These are phyloP conservation scores for Daphoenositta chrysoptera DNA, from an alignment of 2,113 vertebrate genomes.

Conservation along the genomic window DNA sequence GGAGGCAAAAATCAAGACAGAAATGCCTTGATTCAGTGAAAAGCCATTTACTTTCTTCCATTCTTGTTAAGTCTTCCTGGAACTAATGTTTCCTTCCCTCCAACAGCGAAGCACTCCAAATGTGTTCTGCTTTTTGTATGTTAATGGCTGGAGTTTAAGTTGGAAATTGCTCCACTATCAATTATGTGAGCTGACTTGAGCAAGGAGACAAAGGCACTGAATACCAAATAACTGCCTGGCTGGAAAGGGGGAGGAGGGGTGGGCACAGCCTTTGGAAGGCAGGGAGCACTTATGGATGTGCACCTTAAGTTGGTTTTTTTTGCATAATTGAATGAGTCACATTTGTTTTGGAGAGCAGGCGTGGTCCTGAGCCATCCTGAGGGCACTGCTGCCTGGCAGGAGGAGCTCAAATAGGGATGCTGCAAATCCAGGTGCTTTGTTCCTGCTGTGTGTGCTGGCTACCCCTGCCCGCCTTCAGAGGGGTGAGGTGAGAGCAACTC, in stretches of 20 bases:
- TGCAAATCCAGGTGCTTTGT: neutral
- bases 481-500: neutral
- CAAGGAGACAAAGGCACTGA: constrained; percentile 15
- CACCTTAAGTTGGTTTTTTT: neutral
- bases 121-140: neutral
- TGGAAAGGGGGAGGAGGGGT: neutral
- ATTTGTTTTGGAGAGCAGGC: neutral
- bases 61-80: neutral
- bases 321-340: neutral
- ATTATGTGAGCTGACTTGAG: neutral
- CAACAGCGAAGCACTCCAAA: neutral
- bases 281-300: neutral
- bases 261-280: neutral
- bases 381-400: neutral
- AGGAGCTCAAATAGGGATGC: neutral
- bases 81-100: neutral
- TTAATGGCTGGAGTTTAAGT: constrained; percentile 1
- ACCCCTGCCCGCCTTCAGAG: neutral
- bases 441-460: neutral
- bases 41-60: neutral
- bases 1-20: neutral
- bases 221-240: neutral
- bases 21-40: neutral
- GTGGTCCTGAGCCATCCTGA: neutral
- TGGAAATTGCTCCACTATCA: constrained; percentile 17